phyloP scores from a whole-genome alignment of 2,888 invertebrate genomes.

The Aphodius granarius region DNA sequence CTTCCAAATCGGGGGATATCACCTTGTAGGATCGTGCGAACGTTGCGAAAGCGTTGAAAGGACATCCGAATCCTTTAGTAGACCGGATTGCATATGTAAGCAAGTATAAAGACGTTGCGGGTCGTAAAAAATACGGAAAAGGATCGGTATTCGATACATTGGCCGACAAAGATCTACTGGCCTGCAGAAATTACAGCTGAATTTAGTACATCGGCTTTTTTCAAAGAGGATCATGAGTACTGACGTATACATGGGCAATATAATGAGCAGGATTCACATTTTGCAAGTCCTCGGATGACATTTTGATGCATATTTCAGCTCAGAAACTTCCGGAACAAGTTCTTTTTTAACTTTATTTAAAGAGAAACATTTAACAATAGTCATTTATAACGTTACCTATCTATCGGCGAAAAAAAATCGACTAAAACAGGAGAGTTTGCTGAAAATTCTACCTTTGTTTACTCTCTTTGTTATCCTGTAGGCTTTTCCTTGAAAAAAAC shows the following conservation, averaged over 20 bases:
- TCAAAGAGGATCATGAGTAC: neutral
- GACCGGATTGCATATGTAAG: neutral
- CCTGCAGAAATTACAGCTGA: neutral
- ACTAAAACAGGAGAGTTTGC: neutral
- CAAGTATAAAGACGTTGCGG: neutral
- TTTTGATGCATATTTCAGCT: too few relatives aligned
- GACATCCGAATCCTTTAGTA: neutral
- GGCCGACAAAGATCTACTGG: neutral
- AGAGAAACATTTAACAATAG: too few relatives aligned
- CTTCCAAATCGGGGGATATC: neutral
- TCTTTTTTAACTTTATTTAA: too few relatives aligned
- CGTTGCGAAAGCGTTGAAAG: neutral
- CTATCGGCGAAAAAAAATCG: too few relatives aligned
- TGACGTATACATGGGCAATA: neutral
- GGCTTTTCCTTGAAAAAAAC: neutral
- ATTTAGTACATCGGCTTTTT: neutral
- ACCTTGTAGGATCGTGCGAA: neutral
- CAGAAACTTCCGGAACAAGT: too few relatives aligned
- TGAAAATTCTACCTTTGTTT: neutral
- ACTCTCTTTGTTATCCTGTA: neutral
- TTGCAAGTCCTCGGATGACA: too few relatives aligned
- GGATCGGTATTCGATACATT: neutral
- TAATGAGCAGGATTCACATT: neutral
- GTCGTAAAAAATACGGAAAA: neutral
- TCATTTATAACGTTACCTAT: too few relatives aligned